These are phyloP conservation scores for Archaeoteleia sp. DNA, from an alignment of 2,888 invertebrate species.

Conservation along the genomic window DNA sequence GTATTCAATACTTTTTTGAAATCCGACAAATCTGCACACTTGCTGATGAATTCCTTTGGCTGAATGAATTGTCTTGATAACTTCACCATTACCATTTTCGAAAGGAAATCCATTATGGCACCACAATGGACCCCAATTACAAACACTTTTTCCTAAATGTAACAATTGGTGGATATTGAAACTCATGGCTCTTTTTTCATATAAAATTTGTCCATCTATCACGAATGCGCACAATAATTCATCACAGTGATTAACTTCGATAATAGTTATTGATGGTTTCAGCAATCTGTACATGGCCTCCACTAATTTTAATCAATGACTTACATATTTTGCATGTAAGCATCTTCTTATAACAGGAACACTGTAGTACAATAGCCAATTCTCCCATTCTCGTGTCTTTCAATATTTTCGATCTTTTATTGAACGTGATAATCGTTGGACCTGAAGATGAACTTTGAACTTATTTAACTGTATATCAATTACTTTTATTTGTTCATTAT, in stretches of 20 bases:
- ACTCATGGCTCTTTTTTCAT: slow-evolving; percentile 34
- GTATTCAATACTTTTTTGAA: no score
- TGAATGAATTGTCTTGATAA: slow-evolving; percentile 24
- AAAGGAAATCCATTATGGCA: slow-evolving; percentile 43
- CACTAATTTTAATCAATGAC: no score
- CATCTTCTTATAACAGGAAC: slow-evolving; percentile 2
- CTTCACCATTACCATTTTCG: no score
- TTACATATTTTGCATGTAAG: neutral
- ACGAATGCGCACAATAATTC: no score
- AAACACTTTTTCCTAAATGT: slow-evolving; percentile 42
- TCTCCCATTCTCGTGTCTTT: no score
- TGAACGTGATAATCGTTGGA: no score
- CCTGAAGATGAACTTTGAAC: no score
- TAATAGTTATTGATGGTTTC: no score
- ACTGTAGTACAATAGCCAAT: no score
- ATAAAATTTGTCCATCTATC: slow-evolving; percentile 16
- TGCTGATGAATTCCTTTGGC: slow-evolving; percentile 36
- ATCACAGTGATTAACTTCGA: no score
- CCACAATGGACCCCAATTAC: slow-evolving; percentile 46
- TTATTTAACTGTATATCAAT: neutral
- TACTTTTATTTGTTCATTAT: slow-evolving; percentile 8
- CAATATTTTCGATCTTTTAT: no score
- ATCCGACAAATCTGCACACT: slow-evolving; percentile 24
- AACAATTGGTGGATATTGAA: slow-evolving; percentile 43
- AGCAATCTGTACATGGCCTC: no score